These are phyloP conservation scores for Gopherus flavomarginatus DNA, from an alignment of 2,113 vertebrate genomes.

Conservation along the genomic window DNA sequence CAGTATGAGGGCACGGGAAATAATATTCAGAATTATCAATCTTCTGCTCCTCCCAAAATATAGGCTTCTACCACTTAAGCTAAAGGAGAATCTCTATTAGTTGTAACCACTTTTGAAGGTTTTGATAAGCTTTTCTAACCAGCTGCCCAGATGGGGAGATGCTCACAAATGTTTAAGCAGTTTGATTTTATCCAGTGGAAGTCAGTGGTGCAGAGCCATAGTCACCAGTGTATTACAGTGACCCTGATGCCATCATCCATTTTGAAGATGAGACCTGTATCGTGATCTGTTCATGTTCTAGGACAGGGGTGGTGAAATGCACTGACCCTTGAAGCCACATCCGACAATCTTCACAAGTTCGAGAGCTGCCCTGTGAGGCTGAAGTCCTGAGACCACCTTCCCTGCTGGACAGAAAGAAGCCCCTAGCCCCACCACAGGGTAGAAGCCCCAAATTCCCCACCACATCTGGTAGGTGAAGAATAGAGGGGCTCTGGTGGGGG, in stretches of 20 bases:
- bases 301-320: no score
- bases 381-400: no score
- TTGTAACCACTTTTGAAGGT: not conserved
- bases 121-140: not conserved
- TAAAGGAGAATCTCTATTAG: not conserved
- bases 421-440: no score
- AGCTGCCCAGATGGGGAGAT: not conserved
- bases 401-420: no score
- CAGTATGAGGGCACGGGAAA: rapidly evolving
- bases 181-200: not conserved
- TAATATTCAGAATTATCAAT: not conserved
- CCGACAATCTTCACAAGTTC: no score
- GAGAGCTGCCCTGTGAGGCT: no score
- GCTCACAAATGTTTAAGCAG: not conserved
- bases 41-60: not conserved
- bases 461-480: no score
- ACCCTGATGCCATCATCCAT: not conserved
- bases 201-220: not conserved
- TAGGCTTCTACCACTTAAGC: no score
- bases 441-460: no score
- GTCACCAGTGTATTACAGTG: rapidly evolving
- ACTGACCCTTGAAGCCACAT: no score
- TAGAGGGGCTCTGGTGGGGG: no score
- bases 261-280: not conserved
- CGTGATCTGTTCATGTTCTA: no score